Conservation (phyloP, 2,113 vertebrate genomes). For the Elephantulus edwardii region DNA sequence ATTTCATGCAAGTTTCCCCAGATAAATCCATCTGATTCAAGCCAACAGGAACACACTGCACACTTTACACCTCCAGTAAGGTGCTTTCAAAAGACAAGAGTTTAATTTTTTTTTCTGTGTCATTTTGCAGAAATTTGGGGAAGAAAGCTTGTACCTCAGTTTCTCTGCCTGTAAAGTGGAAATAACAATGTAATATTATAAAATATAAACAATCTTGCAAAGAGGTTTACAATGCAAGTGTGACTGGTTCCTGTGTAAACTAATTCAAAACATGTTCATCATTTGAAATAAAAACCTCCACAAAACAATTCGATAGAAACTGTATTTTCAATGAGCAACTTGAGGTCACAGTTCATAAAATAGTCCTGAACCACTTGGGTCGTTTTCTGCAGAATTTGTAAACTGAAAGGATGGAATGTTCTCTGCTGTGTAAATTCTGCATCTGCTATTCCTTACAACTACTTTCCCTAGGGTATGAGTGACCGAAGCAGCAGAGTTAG, state of each 20-base stretch:
- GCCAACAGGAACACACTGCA: background rate
- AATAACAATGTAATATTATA: background rate
- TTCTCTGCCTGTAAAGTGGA: conserved; percentile 7
- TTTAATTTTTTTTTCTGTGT: background rate
- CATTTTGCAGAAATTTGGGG: conserved; percentile 26
- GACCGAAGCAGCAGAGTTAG: conserved; percentile 82
- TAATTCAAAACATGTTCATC: conserved; percentile 60
- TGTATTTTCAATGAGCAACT: conserved; percentile 83
- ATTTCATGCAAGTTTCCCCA: background rate
- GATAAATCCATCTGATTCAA: conserved; percentile 2
- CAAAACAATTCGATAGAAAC: conserved; percentile 83
- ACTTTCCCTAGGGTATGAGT: conserved; percentile 78
- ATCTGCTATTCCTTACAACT: conserved; percentile 83
- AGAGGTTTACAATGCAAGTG: conserved; percentile 68
- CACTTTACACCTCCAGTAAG: background rate
- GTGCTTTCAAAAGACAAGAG: background rate
- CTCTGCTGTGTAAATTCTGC: conserved; percentile 79
- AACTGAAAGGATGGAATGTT: conserved; percentile 82
- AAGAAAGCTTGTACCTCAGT: conserved; percentile 4
- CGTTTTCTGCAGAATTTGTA: conserved; percentile 84
- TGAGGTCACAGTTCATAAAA: conserved; percentile 82
- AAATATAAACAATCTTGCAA: background rate
- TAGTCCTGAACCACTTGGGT: conserved; percentile 77
- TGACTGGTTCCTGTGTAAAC: conserved; percentile 76
- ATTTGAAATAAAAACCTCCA: conserved; percentile 81